Percentiles rank a stretch among this genome's conserved stretches.
These are phyloP conservation scores for Tinamus major DNA, from an alignment of 2,797 vertebrate species.

Conservation along the genomic window DNA sequence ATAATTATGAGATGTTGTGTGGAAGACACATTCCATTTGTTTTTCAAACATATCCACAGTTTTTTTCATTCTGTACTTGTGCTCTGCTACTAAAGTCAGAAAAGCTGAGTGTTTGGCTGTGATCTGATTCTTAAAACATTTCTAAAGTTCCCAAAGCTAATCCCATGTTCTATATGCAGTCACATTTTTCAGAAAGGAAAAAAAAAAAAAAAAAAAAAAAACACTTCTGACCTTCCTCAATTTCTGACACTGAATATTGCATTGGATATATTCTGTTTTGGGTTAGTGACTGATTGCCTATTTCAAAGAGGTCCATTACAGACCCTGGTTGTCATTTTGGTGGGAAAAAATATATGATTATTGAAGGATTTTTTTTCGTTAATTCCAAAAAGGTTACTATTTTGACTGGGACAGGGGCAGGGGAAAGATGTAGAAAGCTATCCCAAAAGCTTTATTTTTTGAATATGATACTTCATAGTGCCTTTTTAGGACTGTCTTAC, in stretches of 20 bases:
- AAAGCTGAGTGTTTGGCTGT: not conserved
- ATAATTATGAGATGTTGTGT: not conserved
- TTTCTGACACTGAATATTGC: constrained; percentile 44
- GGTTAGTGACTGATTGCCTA: constrained; percentile 12
- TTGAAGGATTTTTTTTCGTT: not conserved
- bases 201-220: not conserved
- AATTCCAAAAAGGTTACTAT: constrained; percentile 9
- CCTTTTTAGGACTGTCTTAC: constrained; percentile 8
- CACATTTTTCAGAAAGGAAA: constrained; percentile 39
- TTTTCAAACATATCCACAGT: not conserved
- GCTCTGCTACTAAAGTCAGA: not conserved
- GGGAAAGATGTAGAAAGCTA: fast-evolving
- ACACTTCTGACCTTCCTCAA: not conserved
- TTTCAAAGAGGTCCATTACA: constrained; percentile 11
- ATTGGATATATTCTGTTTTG: not conserved
- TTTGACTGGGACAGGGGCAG: not conserved
- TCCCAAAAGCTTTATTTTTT: constrained; percentile 27
- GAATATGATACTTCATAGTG: not conserved
- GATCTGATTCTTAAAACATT: constrained; percentile 33
- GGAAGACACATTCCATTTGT: not conserved
- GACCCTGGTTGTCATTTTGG: constrained; percentile 33
- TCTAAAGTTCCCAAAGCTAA: not conserved
- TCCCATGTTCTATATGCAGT: not conserved
- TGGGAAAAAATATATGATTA: not conserved
- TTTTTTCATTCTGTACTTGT: constrained; percentile 5